phyloP scores from a whole-genome alignment of 2,888 invertebrate genomes.

The Lydus trimaculatus region DNA sequence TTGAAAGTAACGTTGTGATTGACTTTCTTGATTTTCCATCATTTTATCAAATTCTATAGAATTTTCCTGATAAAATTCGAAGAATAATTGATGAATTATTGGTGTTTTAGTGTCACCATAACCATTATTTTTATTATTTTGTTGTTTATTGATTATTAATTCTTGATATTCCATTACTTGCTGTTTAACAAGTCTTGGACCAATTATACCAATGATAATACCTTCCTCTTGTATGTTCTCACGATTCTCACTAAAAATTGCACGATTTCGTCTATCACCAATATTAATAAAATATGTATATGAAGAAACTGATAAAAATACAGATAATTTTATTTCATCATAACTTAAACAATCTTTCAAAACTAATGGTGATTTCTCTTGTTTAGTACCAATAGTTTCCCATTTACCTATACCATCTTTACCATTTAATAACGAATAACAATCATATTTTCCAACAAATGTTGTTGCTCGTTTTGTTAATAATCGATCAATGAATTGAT shows the following conservation, averaged over 20 bases:
- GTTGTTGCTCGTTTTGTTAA: slow-evolving; percentile 63
- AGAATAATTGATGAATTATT: slow-evolving; percentile 47
- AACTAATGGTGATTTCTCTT: slow-evolving; percentile 61
- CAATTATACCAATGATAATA: slow-evolving; percentile 63
- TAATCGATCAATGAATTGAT: slow-evolving; percentile 63
- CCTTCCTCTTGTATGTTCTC: slow-evolving; percentile 59
- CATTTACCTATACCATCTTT: slow-evolving; percentile 62
- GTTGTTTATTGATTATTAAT: slow-evolving; percentile 62
- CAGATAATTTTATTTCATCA: slow-evolving; percentile 68
- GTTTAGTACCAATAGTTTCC: slow-evolving; percentile 63
- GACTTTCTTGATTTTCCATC: not conserved
- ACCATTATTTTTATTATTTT: slow-evolving; percentile 59
- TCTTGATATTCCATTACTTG: slow-evolving; percentile 71
- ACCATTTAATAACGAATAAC: slow-evolving; percentile 50
- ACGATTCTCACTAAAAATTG: slow-evolving; percentile 59
- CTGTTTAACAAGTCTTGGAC: slow-evolving; percentile 64
- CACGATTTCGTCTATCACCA: slow-evolving; percentile 65
- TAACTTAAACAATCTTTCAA: slow-evolving; percentile 65
- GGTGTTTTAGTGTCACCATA: slow-evolving; percentile 49
- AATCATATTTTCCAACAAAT: slow-evolving; percentile 55
- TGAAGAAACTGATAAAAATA: slow-evolving; percentile 65
- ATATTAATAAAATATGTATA: slow-evolving; percentile 66
- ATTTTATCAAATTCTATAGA: slow-evolving; percentile 32
- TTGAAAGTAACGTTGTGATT: slow-evolving; percentile 31
- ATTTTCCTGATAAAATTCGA: slow-evolving; percentile 41